Conservation (phyloP, 2,888 invertebrate genomes). For the Teleiodes luculella region DNA sequence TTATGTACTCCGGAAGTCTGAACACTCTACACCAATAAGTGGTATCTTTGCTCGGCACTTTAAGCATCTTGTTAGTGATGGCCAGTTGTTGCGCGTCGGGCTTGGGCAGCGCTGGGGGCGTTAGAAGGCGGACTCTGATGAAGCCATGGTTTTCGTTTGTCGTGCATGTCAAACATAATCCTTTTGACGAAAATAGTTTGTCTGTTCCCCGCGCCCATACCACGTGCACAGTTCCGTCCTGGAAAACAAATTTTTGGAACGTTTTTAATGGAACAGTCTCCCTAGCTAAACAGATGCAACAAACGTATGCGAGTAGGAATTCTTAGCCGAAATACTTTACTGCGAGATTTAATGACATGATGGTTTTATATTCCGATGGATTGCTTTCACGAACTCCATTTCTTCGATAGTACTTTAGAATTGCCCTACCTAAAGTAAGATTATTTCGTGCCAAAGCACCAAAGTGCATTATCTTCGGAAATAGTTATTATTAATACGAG, state of each 20-base stretch:
- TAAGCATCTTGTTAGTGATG: conserved; percentile 80
- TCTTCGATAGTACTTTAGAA: too few species aligned
- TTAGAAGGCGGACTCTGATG: conserved; percentile 84
- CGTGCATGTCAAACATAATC: conserved; percentile 79
- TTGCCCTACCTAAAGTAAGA: too few species aligned
- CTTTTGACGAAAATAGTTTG: conserved; percentile 82
- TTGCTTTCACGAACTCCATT: too few species aligned
- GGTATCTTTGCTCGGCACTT: conserved; percentile 91
- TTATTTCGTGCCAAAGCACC: too few species aligned
- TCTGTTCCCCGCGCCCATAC: conserved; percentile 91
- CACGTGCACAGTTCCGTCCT: conserved; percentile 94
- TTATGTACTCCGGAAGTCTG: conserved; percentile 84
- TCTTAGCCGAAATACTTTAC: too few species aligned
- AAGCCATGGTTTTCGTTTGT: conserved; percentile 82
- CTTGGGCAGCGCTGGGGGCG: conserved; percentile 57
- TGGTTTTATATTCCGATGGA: too few species aligned
- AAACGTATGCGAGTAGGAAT: too few species aligned
- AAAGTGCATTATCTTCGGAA: too few species aligned
- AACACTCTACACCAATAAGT: conserved; percentile 98
- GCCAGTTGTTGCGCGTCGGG: conserved; percentile 76
- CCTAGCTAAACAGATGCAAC: too few species aligned
- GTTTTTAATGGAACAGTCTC: too few species aligned
- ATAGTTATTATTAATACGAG: too few species aligned
- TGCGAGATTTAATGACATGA: too few species aligned
- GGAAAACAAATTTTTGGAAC: conserved; percentile 18